phyloP scores from a whole-genome alignment of 1,140 invertebrate species.

The Pectinophora gossypiella region DNA sequence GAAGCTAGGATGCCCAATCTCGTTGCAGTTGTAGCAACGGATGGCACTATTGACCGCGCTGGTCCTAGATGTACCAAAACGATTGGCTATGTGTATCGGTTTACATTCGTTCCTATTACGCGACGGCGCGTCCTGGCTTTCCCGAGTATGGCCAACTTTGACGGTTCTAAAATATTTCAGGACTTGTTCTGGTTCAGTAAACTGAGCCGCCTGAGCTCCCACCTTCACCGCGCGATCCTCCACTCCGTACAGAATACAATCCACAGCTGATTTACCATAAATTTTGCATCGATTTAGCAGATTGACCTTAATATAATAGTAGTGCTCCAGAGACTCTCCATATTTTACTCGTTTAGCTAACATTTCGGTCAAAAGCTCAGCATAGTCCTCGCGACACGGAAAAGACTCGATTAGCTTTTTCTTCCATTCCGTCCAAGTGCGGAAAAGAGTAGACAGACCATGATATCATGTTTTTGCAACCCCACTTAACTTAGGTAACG shows the following conservation, averaged over 20 bases:
- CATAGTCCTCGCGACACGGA: neutral
- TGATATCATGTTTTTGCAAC: constrained; percentile 2
- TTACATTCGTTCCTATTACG: neutral
- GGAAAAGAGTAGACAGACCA: neutral
- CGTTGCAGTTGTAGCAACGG: neutral
- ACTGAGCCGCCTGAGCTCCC: neutral
- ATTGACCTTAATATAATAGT: constrained; percentile 2
- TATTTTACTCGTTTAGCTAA: neutral
- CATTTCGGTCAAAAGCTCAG: constrained; percentile 1
- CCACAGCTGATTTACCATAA: neutral
- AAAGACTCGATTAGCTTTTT: neutral
- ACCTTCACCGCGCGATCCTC: neutral
- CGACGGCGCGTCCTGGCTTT: too few relatives aligned
- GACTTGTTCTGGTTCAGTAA: neutral
- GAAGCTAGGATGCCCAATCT: neutral
- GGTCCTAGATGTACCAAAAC: too few relatives aligned
- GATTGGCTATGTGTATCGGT: neutral
- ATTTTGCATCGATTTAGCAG: neutral
- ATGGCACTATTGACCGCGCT: too few relatives aligned
- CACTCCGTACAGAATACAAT: neutral
- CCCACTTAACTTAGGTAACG: neutral
- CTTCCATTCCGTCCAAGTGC: neutral
- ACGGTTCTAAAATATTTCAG: neutral
- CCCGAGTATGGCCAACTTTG: neutral
- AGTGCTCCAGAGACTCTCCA: neutral